Base-by-base conservation (phyloP, 2,113 vertebrate species). In the Erythrocercus mccallii region DNA sequence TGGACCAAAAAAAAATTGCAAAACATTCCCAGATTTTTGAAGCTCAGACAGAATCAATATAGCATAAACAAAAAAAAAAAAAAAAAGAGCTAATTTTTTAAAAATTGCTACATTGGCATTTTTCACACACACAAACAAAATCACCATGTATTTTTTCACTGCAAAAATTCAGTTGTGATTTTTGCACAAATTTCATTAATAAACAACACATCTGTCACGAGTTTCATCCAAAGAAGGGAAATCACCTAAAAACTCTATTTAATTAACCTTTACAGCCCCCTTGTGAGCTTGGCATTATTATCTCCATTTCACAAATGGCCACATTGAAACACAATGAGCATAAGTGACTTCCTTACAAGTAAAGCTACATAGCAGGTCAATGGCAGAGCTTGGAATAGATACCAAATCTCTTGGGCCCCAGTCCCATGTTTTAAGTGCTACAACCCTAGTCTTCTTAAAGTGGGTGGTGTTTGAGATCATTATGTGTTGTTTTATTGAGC, bases 251-350 rank as follows among this genome's bases (percentile, higher is more conserved):
- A 95, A 74, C 88, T 90, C 95, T 82, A 88, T 96, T 97, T 95
- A 94, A 96, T 96, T 97, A 96, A 95, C 96, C 94, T 97, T 94
- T 96, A 96, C 87, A 95, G 37, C 90, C 93, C 95, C 78, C 92
- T 92, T 91, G 93, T 92, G 95, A 95, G 94, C 73, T 42, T 91
- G 88, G 70, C 83, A 66, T 91, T 95, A 94, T 96, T 91, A 96
- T 96, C 81, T 97, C 78, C 51, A 70, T 93, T 95, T 95, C 95
- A 95, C 90, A 93, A 94, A 97, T 87, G 90, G 93, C 90, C 71
- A 91, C 78, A 90, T 74, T 92, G 92, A 95, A 96, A 51, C 88
- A 87, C 92, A 94, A 62, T 79, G 88, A 96, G 83, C 71, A 89
- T 92, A 89, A 96, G 81, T 87, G 88, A 68, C 68, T 94, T 92